Percentiles rank a stretch among this genome's conserved stretches.
phyloP scores from a whole-genome alignment of 2,113 vertebrate genomes.

The Xiphorhynchus elegans region DNA sequence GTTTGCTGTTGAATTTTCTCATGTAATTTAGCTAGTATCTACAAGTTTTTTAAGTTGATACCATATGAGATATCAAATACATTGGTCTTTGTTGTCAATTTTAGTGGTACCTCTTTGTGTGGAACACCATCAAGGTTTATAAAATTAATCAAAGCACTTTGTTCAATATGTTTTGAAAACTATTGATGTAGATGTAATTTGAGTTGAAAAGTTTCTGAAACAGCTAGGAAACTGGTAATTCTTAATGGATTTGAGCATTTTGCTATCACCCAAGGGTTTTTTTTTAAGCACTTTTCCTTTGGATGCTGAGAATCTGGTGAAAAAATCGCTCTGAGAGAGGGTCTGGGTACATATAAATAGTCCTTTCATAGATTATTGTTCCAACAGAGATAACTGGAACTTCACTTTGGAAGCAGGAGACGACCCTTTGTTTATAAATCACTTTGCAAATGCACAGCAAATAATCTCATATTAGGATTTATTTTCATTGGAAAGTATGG shows the following conservation, averaged over 20 bases:
- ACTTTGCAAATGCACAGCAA: background rate
- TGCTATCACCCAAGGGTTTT: background rate
- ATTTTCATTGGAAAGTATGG: background rate
- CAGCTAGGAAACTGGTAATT: background rate
- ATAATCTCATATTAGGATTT: background rate
- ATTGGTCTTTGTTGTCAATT: background rate
- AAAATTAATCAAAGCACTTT: background rate
- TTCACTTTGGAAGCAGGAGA: background rate
- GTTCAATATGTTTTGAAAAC: background rate
- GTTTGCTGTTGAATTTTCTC: background rate
- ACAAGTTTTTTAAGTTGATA: background rate
- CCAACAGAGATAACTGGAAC: rapidly evolving
- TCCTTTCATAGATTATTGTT: background rate
- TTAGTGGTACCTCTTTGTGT: background rate
- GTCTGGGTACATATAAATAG: background rate
- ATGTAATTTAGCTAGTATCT: background rate
- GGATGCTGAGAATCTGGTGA: background rate
- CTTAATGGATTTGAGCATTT: background rate
- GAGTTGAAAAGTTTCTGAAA: background rate
- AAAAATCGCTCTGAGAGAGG: background rate
- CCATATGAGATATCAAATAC: background rate
- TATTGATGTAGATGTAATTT: background rate
- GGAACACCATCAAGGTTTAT: background rate
- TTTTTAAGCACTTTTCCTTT: background rate
- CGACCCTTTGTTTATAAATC: background rate